Base-by-base conservation (phyloP, 2,797 vertebrate genomes). In the Amblyopsis hoosieri region DNA sequence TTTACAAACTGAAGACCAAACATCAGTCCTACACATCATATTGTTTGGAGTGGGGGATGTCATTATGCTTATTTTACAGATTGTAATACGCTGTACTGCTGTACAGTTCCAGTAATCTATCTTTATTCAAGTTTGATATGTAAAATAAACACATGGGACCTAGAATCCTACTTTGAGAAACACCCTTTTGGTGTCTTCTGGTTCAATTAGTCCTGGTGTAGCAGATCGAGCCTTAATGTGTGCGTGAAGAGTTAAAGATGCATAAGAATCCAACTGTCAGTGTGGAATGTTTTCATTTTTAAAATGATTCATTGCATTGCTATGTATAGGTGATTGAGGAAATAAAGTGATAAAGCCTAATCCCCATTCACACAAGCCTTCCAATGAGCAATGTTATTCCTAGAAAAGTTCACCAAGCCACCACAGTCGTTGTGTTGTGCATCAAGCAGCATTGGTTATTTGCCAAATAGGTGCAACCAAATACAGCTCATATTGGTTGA, bases 171-270 rank as follows among this genome's bases (percentile, higher is more conserved):
- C 64, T 74, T 62, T 48, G 45, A 57, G 65, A 62, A 64, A 54
- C 6, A 12, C 54, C 65, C 50, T 47, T 50, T 2, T 14, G 8
- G 48, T 54, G 68, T 74, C 53, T 69, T 29, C 0, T 60, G 73
- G 77, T 57, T 77, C 60, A 57, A 33, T 55, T 19, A 78, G 77
- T 75, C 64, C 77, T 57, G 69, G 53, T 84, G 81, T 86, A 84
- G 87, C 87, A 81, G 64, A 79, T 60, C 53, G 64, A 82, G 88
- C 85, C 87, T 83, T 85, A 84, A 82, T 66, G 59, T 78, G 66
- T 77, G 65, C 80, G 69, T 57, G 73, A 62, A 66, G 58, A 67
- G 73, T 49, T 37, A 57, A 48, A 48, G 55, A 57, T 57, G 31
- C 31, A 37, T 12, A 6, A 54, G n/a, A 8, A 12, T 33, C 14